Conservation (phyloP, 2,797 vertebrate species). For the Pseudochirops cupreus region DNA sequence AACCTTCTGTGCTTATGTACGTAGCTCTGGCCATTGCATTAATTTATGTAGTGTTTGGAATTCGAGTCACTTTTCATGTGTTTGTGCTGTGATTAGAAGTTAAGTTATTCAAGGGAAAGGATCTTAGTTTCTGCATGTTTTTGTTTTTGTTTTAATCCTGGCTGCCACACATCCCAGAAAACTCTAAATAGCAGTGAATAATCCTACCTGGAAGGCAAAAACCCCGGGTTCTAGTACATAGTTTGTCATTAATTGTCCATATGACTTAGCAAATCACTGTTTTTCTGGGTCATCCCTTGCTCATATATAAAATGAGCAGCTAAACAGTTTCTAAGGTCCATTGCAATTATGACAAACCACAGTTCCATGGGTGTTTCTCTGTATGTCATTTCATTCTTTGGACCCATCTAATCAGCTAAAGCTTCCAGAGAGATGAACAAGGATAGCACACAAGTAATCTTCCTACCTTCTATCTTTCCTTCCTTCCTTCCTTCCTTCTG, state of each 20-base stretch:
- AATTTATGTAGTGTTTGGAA: not conserved
- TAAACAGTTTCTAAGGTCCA: not conserved
- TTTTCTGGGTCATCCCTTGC: not conserved
- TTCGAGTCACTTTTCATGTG: not conserved
- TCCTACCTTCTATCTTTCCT: not conserved
- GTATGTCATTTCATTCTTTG: not conserved
- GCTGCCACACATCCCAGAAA: not conserved
- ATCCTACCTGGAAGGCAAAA: not conserved
- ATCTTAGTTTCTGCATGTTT: not conserved
- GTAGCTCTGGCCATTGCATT: not conserved
- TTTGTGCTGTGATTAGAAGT: not conserved
- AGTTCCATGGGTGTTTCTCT: not conserved
- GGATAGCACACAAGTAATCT: not conserved
- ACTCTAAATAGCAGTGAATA: not conserved
- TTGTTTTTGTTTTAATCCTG: not conserved
- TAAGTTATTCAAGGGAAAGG: not conserved
- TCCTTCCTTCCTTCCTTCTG: not conserved
- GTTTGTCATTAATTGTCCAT: not conserved
- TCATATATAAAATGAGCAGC: not conserved
- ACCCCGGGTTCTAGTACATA: not conserved
- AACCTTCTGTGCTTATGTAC: not conserved
- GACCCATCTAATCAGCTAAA: not conserved
- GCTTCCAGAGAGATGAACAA: not conserved
- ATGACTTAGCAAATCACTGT: not conserved
- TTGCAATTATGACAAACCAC: not conserved